These are phyloP conservation scores for Siniperca chuatsi DNA, from an alignment of 2,113 vertebrate genomes.

Conservation along the genomic window DNA sequence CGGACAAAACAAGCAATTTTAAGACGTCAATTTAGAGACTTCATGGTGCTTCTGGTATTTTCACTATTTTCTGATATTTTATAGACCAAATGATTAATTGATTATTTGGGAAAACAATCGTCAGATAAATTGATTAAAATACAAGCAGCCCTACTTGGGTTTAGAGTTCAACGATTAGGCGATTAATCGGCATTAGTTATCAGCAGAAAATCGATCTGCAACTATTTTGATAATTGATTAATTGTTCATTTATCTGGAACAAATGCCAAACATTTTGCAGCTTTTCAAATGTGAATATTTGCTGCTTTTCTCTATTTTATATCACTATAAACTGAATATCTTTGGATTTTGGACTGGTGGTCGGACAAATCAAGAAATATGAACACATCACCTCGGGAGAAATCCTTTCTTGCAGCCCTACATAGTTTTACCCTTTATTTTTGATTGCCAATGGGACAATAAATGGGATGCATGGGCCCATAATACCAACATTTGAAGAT, in stretches of 20 bases:
- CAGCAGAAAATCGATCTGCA: neutral
- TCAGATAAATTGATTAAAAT: neutral
- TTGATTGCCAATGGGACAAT: too few relatives aligned
- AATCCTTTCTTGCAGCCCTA: neutral
- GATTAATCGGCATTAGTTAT: too few relatives aligned
- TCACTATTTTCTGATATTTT: neutral
- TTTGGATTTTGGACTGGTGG: neutral
- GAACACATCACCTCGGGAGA: too few relatives aligned
- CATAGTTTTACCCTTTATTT: neutral
- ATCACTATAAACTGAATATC: neutral
- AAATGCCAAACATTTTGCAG: neutral
- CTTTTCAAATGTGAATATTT: neutral
- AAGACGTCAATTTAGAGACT: neutral
- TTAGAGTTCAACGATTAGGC: neutral
- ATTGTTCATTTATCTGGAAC: neutral
- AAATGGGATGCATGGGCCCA: too few relatives aligned
- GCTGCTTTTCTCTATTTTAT: neutral
- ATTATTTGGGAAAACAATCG: neutral
- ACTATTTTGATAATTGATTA: neutral
- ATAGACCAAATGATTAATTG: neutral
- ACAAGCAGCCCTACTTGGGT: neutral
- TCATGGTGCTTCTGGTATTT: too few relatives aligned
- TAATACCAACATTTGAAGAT: neutral
- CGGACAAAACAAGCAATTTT: too few relatives aligned
- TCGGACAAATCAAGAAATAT: too few relatives aligned